Evolutionary conservation across 2,888 invertebrate species (phyloP), one percentile per base, ranked within the genome.

Genomic region (Chalcosyrphus nemorum): DNA sequence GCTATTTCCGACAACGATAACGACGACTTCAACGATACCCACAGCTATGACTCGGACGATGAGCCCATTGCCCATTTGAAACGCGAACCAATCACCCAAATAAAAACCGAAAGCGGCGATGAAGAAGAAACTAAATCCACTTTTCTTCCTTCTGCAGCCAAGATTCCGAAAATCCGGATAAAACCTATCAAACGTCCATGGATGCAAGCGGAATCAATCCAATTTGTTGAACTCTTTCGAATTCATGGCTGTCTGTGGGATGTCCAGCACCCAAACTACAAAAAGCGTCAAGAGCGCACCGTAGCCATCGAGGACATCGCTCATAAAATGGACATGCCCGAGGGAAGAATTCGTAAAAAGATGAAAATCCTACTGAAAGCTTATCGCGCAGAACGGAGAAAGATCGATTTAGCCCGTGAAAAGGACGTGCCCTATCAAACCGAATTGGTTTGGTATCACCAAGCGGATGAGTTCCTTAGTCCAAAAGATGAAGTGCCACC

Each of bases 151-250:
- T n/a, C n/a, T n/a, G n/a, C n/a, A n/a, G n/a, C n/a, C n/a, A 80
- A 78, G n/a, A 29, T 84, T 4, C 75, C 70, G 19, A 75, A 15
- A 59, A 80, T 84, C 13, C 84, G 74, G 4, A 84, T 80, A 19
- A 81, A 65, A 45, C 63, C 75, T 2, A 65, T 78, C 21, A 76
- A 81, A 27, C 41, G 59, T 0, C 68, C 72, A 0, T 88, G 88
- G 88, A 76, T 71, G 41, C 75, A 84, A 0, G 57, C 77, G 15
- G 86, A 87, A 43, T 87, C 87, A 1, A 21, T 88, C 1, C 72
- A 72, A 24, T 88, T 88, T 70, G 52, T 88, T 1, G 72, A 86
- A 21, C 78, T 87, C 1, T 59, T 88, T 0, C 32, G 68, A 4
- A 70, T 76, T 6, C 77, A 87, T 29, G 74, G 75, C 0, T 68